phyloP scores from a whole-genome alignment of 2,888 invertebrate genomes.

The Idaea straminata region DNA sequence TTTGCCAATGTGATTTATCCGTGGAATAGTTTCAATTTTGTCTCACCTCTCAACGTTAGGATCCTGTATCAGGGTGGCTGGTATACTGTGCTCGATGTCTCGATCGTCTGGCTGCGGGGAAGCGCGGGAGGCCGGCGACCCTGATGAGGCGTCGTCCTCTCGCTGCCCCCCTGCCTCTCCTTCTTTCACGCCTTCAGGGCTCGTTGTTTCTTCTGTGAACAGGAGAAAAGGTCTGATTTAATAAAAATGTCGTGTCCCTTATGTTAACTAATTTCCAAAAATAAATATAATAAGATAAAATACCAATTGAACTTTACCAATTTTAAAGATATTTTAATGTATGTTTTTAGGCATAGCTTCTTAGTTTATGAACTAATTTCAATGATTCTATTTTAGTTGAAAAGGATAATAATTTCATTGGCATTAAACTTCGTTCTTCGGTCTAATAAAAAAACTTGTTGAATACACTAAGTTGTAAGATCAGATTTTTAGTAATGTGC shows the following conservation, averaged over 20 bases:
- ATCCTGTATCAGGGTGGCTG: slow-evolving; percentile 77
- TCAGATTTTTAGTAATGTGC: too few species aligned
- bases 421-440: too few species aligned
- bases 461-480: too few species aligned
- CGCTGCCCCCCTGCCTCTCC: slow-evolving; percentile 68
- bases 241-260: background rate
- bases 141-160: slow-evolving; percentile 72
- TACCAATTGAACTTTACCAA: too few species aligned
- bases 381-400: too few species aligned
- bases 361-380: too few species aligned
- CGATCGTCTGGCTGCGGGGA: slow-evolving; percentile 67
- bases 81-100: slow-evolving; percentile 79
- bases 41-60: slow-evolving; percentile 72
- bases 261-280: background rate
- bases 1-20: too few species aligned
- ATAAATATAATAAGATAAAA: too few species aligned
- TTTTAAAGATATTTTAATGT: too few species aligned
- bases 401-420: too few species aligned
- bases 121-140: slow-evolving; percentile 54
- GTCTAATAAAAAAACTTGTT: too few species aligned
- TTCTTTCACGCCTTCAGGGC: slow-evolving; percentile 81
- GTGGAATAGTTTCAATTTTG: background rate
- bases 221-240: slow-evolving; percentile 34
- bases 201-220: slow-evolving; percentile 80
- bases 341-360: too few species aligned